Conservation (phyloP, 2,797 vertebrate genomes). For the Podargus strigoides region DNA sequence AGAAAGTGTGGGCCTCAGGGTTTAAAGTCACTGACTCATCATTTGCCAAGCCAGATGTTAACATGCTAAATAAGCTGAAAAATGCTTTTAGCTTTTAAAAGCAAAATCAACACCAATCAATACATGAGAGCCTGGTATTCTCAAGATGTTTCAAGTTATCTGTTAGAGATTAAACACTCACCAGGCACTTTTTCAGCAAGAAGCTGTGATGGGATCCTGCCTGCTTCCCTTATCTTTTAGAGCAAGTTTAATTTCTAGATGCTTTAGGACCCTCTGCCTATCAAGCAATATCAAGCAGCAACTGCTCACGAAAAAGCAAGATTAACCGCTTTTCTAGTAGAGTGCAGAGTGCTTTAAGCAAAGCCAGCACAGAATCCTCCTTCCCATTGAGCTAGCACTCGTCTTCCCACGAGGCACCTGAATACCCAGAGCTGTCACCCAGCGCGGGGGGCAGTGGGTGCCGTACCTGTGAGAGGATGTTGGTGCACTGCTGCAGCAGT, state of each 20-base stretch:
- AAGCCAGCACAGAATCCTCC: background rate
- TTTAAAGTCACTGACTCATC: background rate
- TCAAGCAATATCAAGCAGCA: background rate
- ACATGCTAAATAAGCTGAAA: accelerated
- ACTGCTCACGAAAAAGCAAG: accelerated
- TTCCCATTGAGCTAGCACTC: accelerated
- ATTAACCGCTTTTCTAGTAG: background rate
- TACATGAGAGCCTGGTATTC: accelerated
- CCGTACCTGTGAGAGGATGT: conserved; percentile 96
- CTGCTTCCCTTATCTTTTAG: background rate
- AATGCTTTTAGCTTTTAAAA: background rate
- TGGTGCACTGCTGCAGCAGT: conserved; percentile 96
- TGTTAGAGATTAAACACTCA: background rate
- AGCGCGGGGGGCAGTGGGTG: accelerated
- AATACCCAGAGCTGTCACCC: too few relatives aligned
- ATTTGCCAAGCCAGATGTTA: background rate
- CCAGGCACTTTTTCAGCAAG: background rate
- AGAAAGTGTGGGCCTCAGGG: accelerated
- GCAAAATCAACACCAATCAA: background rate
- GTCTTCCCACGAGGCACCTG: accelerated
- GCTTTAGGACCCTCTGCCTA: background rate
- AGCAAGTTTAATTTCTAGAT: background rate
- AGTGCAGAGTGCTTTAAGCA: background rate
- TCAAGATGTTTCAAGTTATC: background rate
- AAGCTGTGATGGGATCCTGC: accelerated